Evolutionary conservation across 1,140 invertebrate species (phyloP).

Genomic region (Leguminivora glycinivorella): DNA sequence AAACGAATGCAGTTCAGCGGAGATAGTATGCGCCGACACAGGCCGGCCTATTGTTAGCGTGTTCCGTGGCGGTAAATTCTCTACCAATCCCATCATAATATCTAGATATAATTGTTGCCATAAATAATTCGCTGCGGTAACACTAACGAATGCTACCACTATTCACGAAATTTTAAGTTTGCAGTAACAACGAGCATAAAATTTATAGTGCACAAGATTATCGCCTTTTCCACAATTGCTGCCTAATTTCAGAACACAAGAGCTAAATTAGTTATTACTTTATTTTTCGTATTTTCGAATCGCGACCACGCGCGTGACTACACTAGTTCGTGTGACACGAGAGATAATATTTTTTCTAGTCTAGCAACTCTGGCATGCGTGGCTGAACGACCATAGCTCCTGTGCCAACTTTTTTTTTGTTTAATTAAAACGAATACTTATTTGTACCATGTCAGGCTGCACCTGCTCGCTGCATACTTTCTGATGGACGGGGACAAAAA

Average conservation of each 20-base stretch:
- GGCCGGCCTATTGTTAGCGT: constrained; percentile 72
- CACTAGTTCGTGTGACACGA: constrained; percentile 43
- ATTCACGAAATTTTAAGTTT: background rate
- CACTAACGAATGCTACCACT: constrained; percentile 34
- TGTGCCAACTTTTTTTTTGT: constrained; percentile 49
- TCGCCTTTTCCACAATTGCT: background rate
- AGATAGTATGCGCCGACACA: constrained; percentile 42
- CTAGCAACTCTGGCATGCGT: constrained; percentile 32
- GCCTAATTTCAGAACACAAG: background rate
- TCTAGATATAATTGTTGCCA: constrained; percentile 53
- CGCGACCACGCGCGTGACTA: constrained; percentile 38
- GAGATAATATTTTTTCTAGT: constrained; percentile 42
- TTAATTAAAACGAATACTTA: constrained; percentile 33
- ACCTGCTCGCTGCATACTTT: constrained; percentile 33
- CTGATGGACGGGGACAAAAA: constrained; percentile 8
- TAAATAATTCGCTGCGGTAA: constrained; percentile 46
- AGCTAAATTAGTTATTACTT: constrained; percentile 3
- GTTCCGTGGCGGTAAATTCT: constrained; percentile 59
- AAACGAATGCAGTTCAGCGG: constrained; percentile 49
- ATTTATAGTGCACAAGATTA: background rate
- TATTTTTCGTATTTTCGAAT: constrained; percentile 34
- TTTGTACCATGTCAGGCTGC: constrained; percentile 39
- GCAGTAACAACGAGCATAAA: background rate
- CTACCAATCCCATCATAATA: constrained; percentile 53
- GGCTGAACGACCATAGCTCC: constrained; percentile 30